A percentile compares a stretch with the other conserved stretches of the same genome.
These are phyloP conservation scores for Epirrita christyi DNA, from an alignment of 2,888 invertebrate species.

Conservation along the genomic window DNA sequence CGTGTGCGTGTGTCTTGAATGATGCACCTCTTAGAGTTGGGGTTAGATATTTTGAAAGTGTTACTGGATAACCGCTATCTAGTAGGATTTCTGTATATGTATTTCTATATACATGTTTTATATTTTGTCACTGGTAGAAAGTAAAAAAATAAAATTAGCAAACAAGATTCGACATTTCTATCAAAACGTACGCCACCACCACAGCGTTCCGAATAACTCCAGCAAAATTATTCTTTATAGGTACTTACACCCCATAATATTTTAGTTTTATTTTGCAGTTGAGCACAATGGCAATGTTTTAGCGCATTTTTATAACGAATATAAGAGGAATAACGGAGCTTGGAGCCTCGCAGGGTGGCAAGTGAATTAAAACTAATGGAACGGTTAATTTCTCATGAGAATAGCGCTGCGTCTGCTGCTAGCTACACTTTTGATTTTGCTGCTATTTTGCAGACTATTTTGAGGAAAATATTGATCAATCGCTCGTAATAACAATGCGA, in stretches of 20 bases:
- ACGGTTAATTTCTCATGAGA: conserved; percentile 83
- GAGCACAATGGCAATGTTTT: conserved; percentile 59
- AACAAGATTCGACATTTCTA: conserved; percentile 33
- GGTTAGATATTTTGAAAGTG: too few species aligned
- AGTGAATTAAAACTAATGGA: conserved; percentile 84
- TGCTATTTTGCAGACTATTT: conserved; percentile 43
- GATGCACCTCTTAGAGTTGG: too few species aligned
- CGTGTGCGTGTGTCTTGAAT: too few species aligned
- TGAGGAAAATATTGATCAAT: conserved; percentile 28
- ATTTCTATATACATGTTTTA: too few species aligned
- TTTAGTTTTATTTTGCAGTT: conserved; percentile 62
- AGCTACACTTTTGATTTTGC: conserved; percentile 62
- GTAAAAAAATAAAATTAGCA: conserved; percentile 30
- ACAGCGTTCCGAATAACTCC: conserved; percentile 39
- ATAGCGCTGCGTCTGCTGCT: conserved; percentile 63
- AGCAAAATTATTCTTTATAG: conserved; percentile 43
- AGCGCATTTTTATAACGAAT: conserved; percentile 72
- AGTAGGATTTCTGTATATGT: too few species aligned
- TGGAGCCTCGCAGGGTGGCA: conserved; percentile 66
- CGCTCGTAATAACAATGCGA: conserved; percentile 16
- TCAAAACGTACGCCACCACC: conserved; percentile 33
- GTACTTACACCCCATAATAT: conserved; percentile 47
- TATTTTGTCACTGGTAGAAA: too few species aligned
- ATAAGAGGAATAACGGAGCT: conserved; percentile 75
- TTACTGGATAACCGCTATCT: too few species aligned